phyloP scores from a whole-genome alignment of 1,140 invertebrate species.

The Meteorus sp. region DNA sequence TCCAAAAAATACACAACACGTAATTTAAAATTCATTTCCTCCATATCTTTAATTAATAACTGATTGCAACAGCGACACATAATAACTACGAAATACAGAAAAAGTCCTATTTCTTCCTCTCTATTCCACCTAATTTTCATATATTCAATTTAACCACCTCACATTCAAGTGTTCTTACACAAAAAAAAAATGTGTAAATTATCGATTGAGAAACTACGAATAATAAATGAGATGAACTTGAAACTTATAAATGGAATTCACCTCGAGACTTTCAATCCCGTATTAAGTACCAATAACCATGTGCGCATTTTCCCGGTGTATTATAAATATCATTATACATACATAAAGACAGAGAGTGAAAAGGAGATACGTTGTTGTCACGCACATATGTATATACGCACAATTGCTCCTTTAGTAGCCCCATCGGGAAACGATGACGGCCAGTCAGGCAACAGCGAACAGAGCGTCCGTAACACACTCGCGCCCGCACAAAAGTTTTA shows the following conservation, averaged over 20 bases:
- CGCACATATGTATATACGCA: constrained; percentile 14
- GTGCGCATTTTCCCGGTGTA: not conserved
- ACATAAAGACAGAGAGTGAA: not conserved
- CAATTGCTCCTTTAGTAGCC: constrained; percentile 22
- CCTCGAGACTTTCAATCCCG: not conserved
- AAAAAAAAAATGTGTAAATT: not conserved
- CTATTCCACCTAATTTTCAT: too few relatives aligned
- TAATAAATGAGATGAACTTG: not conserved
- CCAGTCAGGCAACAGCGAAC: too few relatives aligned
- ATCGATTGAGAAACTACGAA: not conserved
- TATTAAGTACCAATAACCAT: not conserved
- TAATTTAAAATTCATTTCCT: too few relatives aligned
- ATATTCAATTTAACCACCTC: not conserved
- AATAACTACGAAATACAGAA: too few relatives aligned
- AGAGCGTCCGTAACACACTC: not conserved
- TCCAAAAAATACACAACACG: too few relatives aligned
- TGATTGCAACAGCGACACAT: too few relatives aligned
- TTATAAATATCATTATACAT: too few relatives aligned
- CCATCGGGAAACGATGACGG: too few relatives aligned
- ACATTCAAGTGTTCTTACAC: not conserved
- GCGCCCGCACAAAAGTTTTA: constrained; percentile 1
- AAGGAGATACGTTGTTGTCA: not conserved
- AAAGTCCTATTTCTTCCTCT: too few relatives aligned
- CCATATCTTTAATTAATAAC: too few relatives aligned
- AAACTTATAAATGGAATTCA: constrained; percentile 4